Evolutionary conservation across 1,140 invertebrate species (phyloP).

Genomic region (Drosophila teissieri): DNA sequence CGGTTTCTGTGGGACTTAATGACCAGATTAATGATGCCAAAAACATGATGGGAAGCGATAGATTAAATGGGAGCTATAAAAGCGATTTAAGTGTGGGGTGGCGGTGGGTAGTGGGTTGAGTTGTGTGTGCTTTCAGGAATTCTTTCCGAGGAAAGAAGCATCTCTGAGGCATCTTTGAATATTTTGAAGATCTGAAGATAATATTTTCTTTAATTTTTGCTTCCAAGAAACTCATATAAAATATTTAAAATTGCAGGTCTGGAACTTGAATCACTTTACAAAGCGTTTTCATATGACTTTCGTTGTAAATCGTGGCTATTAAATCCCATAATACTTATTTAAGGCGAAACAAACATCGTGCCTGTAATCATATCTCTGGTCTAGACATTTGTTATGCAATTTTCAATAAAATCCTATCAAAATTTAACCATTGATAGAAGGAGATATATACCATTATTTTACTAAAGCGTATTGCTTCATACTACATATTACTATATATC

Average conservation of each 20-base stretch:
- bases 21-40: slow-evolving; percentile 58
- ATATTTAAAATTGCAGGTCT: neutral
- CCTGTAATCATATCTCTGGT: too few species aligned
- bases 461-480: too few species aligned
- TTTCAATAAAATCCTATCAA: too few species aligned
- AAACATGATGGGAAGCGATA: slow-evolving; percentile 56
- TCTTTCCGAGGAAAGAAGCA: neutral
- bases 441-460: too few species aligned
- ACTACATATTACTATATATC: too few species aligned
- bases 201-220: slow-evolving; percentile 8
- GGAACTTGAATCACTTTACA: neutral
- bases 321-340: too few species aligned
- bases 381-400: too few species aligned
- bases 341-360: too few species aligned
- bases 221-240: slow-evolving; percentile 2
- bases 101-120: slow-evolving; percentile 4
- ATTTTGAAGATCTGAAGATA: slow-evolving; percentile 12
- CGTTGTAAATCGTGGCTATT: too few species aligned
- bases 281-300: too few species aligned
- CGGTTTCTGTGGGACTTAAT: slow-evolving; percentile 41
- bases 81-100: slow-evolving; percentile 22
- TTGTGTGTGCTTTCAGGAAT: neutral
- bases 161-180: slow-evolving; percentile 8
- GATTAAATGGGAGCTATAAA: slow-evolving; percentile 50
- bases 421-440: too few species aligned